A percentile compares a stretch with the other conserved stretches of the same genome.
Conservation (phyloP, 2,113 vertebrate species). For the Bettongia penicillata region DNA sequence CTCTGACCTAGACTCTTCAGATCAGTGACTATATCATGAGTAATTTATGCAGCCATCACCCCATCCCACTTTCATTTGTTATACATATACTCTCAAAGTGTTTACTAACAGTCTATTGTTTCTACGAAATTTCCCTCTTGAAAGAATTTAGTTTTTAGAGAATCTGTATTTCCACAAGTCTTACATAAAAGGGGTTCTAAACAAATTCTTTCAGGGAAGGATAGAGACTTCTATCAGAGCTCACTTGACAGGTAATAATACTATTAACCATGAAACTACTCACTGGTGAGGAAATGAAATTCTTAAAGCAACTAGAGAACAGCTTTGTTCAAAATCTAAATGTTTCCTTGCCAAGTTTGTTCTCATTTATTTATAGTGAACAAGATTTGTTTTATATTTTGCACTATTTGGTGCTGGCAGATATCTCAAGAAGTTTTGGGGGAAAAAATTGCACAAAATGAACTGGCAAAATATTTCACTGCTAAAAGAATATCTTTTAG, state of each 20-base stretch:
- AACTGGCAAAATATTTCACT: conserved; percentile 44
- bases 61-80: neutral
- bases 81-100: neutral
- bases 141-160: neutral
- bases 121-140: neutral
- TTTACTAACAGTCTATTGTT: neutral
- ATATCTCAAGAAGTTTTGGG: conserved; percentile 57
- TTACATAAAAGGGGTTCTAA: neutral
- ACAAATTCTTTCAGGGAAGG: neutral
- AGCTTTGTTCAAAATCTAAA: conserved; percentile 18
- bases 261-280: neutral
- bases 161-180: neutral
- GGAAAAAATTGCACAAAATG: conserved; percentile 60
- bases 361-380: conserved; percentile 38
- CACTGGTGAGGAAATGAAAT: neutral
- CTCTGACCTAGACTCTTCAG: conserved; percentile 19
- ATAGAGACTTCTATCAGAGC: neutral
- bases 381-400: neutral
- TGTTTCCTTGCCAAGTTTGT: conserved; percentile 23
- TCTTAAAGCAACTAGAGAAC: too few relatives aligned
- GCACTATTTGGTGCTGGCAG: neutral
- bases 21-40: neutral
- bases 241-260: neutral
- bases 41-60: neutral
- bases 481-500: too few relatives aligned